Base-by-base conservation (phyloP, 2,113 vertebrate genomes). In the Sylvia atricapilla region DNA sequence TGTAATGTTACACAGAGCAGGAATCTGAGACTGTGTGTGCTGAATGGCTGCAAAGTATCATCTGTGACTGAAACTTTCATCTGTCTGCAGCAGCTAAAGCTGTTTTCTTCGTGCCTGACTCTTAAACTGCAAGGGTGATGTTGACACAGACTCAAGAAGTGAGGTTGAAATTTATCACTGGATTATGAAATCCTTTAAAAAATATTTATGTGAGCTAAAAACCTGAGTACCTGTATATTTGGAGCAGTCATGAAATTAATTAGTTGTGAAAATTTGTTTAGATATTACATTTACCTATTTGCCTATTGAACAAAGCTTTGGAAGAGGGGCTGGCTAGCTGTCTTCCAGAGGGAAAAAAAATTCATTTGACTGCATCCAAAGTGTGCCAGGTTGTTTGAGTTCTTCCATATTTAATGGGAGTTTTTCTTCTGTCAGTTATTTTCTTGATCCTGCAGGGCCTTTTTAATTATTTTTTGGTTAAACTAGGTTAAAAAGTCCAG, bases 1-100 rank as follows among this genome's bases (percentile, higher is more conserved):
- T 96, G 93, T 97, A 97, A 98, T 95, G 92, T 97, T 98, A 95
- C 86, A 88, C 97, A 98, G 97, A 97, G 80, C 97, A 96, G 93
- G 90, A 97, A 91, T 95, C 72, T 85, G 83, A 94, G 93, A 85
- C 90, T 66, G 59, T 94, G 90, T 93, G 41, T 79, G 79, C 94
- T 95, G 94, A 96, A 84, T 94, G 70, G 81, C 97, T 94, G 86
- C 59, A 50, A 68, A 90, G 83, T 77, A 76, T 87, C 93, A 88
- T 91, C 68, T 21, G 15, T 64, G 79, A 70, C 70, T 94, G 95
- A 84, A 97, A 96, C 89, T 96, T 97, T 97, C 84, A 70, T 96
- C 95, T 87, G 85, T 94, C 84, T 94, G 94, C 15, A 79, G 68
- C 89, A 94, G 87, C 75, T 72, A 63, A 94, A 97, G 91, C 95